Evolutionary conservation across 2,888 invertebrate species (phyloP), one percentile per base, ranked within the genome.

Genomic region (Altica lythri): DNA sequence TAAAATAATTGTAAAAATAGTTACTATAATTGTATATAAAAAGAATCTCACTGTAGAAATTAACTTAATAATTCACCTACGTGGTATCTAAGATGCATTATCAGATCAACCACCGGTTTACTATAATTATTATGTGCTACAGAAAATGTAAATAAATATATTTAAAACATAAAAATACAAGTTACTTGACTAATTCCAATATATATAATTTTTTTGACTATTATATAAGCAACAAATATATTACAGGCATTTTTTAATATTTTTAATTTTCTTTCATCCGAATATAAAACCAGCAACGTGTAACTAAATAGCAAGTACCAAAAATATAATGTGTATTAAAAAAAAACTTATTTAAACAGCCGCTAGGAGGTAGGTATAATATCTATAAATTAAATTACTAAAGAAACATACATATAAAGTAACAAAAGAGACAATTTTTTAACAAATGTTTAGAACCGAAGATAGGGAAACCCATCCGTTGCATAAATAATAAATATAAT

Each of bases 281-380:
- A 55, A 54, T 55, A 60, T 59, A 61, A 60, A 63, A 63, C 48
- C 60, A 60, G 56, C 53, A 59, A 55, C 51, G 48, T 53, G 51
- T 57, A 52, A 47, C 40, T 42, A 25, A 17, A 55, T 37, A 51
- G 19, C 5, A 14, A 49, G 40, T 29, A 42, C 22, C 49, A 49
- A 49, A 49, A 40, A 48, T 38, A 35, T 19, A 27, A 30, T 19
- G 12, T 17, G 16, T 17, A 17, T 17, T 17, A 13, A 14, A 27
- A 29, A 14, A 16, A 5, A 17, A 12, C 35, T 17, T 16, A 16
- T 12, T 5, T 13, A n/a, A 2, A 27, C 27, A 27, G n/a, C n/a
- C n/a, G n/a, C n/a, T n/a, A n/a, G n/a, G n/a, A n/a, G n/a, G n/a
- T n/a, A n/a, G n/a, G n/a, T n/a, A n/a, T n/a, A n/a, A n/a, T n/a